phyloP scores from a whole-genome alignment of 2,113 vertebrate species.

The Plectropomus leopardus region DNA sequence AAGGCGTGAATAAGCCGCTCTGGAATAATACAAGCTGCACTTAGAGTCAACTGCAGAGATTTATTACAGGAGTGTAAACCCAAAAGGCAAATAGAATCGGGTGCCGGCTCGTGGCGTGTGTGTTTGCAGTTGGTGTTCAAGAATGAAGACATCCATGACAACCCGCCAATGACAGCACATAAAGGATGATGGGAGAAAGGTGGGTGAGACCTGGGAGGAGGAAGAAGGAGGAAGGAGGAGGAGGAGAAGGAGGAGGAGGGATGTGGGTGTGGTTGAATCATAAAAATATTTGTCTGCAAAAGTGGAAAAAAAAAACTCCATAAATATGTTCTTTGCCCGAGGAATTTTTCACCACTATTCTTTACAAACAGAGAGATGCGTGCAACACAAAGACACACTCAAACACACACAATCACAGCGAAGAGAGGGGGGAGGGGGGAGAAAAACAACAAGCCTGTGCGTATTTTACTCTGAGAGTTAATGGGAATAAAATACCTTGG shows the following conservation, averaged over 20 bases:
- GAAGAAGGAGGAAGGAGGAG: constrained; percentile 34
- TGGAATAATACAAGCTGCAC: constrained; percentile 92
- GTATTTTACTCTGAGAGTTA: constrained; percentile 99
- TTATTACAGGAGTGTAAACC: constrained; percentile 83
- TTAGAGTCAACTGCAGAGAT: constrained; percentile 90
- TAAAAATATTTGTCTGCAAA: constrained; percentile 83
- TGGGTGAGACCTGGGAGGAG: constrained; percentile 61
- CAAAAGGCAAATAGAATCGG: constrained; percentile 67
- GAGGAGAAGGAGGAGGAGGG: constrained; percentile 31
- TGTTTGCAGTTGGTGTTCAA: constrained; percentile 47
- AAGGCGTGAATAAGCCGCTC: constrained; percentile 87
- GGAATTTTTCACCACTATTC: constrained; percentile 89
- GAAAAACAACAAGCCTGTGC: constrained; percentile 82
- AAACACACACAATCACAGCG: constrained; percentile 68
- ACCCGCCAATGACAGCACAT: constrained; percentile 73
- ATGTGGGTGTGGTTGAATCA: constrained; percentile 69
- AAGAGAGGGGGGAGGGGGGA: constrained; percentile 70
- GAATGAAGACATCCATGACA: constrained; percentile 83
- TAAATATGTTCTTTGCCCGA: constrained; percentile 88
- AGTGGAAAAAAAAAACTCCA: constrained; percentile 75
- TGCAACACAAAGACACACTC: constrained; percentile 72
- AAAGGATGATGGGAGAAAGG: constrained; percentile 75
- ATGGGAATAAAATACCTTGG: constrained; percentile 99
- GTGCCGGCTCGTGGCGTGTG: constrained; percentile 1
- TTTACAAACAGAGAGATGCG: constrained; percentile 87